Base-by-base conservation (phyloP, 2,113 vertebrate species). In the Phaethon lepturus region DNA sequence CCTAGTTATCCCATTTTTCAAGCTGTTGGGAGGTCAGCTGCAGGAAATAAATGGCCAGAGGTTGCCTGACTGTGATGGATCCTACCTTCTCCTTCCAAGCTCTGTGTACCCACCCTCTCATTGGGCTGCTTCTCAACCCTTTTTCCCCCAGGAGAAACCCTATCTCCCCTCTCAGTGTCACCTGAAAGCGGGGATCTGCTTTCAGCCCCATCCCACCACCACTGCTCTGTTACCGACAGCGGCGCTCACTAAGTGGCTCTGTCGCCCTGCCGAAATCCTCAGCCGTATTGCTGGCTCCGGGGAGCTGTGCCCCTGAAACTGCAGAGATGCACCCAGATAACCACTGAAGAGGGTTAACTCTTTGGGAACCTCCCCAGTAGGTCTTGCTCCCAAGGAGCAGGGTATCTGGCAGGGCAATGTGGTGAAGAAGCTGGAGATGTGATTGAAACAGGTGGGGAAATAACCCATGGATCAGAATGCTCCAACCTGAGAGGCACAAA, bases 101-200 rank as follows among this genome's bases (percentile, higher is more conserved):
- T n/a, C n/a, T 82, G 44, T 72, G 64, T 75, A 52, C 38, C 55
- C 49, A 62, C 3, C 72, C 7, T 94, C 95, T 95, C 93, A 91
- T 92, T 95, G 88, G 55, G 82, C 28, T 91, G 63, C 29, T 96
- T 76, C 64, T 92, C 88, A 62, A 11, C 5, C 49, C 38, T 64
- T 95, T 50, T 76, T 83, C 59, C 73, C 26, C 9, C 63, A 69
- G 45, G 25, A 91, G 96, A 96, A 97, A 97, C 29, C 33, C 63
- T 68, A 97, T 97, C 95, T 38, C 24, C 52, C 58, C 81, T 97
- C 92, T 97, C 69, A 17, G 88, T 97, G 88, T 97, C 96, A 97
- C 90, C 95, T 96, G 96, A 95, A 96, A 92, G 92, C 2, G 0
- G 7, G 87, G 97, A 97, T 97, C 93, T 73, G 75, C 86, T 97